Conservation (phyloP, 2,797 vertebrate species). For the Phaenicophaeus curvirostris region DNA sequence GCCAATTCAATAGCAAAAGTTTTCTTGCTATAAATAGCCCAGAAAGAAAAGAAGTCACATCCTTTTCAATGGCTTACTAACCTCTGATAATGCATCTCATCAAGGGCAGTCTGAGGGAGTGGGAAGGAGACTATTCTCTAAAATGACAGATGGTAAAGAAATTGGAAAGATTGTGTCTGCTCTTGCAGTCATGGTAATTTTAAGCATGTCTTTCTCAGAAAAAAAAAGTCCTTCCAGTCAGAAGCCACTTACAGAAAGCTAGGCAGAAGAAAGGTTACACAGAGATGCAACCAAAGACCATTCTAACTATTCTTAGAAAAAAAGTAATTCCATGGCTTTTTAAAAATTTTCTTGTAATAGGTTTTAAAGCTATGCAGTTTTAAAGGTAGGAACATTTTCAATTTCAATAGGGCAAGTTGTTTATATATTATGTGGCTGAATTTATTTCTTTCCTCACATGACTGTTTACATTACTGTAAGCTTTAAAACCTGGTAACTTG, state of each 20-base stretch:
- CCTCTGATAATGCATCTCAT: background rate
- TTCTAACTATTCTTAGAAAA: background rate
- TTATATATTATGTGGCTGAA: background rate
- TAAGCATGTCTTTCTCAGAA: fast-evolving
- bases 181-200: background rate
- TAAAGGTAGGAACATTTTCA: background rate
- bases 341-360: background rate
- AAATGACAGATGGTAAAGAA: background rate
- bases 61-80: background rate
- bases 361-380: background rate
- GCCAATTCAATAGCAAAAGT: fast-evolving
- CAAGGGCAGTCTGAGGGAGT: background rate
- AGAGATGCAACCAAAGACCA: background rate
- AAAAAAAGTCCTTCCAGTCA: background rate
- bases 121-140: background rate
- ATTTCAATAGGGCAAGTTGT: background rate
- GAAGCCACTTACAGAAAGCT: background rate
- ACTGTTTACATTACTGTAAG: background rate
- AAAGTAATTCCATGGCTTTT: fast-evolving
- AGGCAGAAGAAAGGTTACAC: background rate
- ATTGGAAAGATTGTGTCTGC: background rate
- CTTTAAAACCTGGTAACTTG: background rate
- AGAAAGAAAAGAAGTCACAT: background rate
- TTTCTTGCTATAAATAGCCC: background rate
- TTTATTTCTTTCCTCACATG: background rate